Percentiles rank a stretch among this genome's conserved stretches.
Evolutionary conservation across 2,113 vertebrate genomes (phyloP).

Genomic region (Urocynchramus pylzowi): DNA sequence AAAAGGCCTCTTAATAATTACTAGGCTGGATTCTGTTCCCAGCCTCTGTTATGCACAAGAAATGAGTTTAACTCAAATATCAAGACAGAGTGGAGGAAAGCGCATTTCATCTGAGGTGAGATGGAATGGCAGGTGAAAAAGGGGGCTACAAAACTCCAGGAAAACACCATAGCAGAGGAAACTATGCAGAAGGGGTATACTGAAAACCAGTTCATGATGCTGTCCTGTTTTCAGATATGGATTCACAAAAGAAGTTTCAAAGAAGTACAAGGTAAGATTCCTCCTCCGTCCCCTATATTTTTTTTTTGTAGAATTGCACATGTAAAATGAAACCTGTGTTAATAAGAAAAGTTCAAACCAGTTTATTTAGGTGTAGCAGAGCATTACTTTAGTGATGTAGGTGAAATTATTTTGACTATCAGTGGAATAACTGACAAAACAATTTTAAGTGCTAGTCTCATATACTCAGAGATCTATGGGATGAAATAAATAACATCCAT

Average conservation of each 20-base stretch:
- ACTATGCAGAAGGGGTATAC: neutral
- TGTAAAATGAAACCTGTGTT: neutral
- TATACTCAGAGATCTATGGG: neutral
- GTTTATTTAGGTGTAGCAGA: neutral
- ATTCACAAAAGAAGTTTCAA: conserved; percentile 91
- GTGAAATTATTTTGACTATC: neutral
- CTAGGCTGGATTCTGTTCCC: neutral
- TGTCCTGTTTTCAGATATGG: conserved; percentile 85
- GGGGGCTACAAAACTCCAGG: neutral
- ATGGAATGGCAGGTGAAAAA: neutral
- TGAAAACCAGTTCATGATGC: neutral
- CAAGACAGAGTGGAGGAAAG: neutral
- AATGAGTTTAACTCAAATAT: neutral
- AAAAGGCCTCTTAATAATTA: neutral
- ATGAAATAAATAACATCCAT: neutral
- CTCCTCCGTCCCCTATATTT: neutral
- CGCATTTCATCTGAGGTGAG: neutral
- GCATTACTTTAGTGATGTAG: neutral
- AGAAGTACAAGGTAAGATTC: conserved; percentile 89
- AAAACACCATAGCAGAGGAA: neutral
- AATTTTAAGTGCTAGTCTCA: neutral
- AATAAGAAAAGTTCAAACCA: neutral
- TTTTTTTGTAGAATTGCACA: neutral
- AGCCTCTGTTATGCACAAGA: neutral
- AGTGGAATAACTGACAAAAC: neutral